Evolutionary conservation across 2,888 invertebrate species (phyloP), one percentile per base, ranked within the genome.

Genomic region (Pediacus dermestoides): DNA sequence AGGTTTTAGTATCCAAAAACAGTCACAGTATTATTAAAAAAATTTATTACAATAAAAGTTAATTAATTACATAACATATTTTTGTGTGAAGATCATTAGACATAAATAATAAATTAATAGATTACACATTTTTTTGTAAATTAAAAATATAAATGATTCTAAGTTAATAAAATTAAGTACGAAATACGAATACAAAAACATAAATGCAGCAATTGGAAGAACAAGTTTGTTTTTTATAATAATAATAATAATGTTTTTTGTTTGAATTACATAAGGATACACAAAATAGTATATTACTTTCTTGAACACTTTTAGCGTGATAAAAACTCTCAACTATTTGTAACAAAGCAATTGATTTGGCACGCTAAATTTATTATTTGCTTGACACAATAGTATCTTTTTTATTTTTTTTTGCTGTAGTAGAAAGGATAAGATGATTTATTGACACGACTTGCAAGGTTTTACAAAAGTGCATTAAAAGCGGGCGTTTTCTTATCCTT

Each of bases 301-400:
- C 28, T 10, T 37, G 28, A 27, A 13, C 21, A 26, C 23, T 16
- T 10, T 32, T 37, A 31, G 27, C 12, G 28, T 12, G 21, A 18
- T 44, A 30, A 42, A 44, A 32, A 42, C 37, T 31, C 16, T 43
- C 34, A 41, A 34, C 37, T 44, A 42, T 42, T 37, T 26, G 33
- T 30, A 34, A 41, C 31, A 23, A 44, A 46, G 46, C 46, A 44
- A 46, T 18, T 26, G 31, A 49, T 49, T 49, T 49, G 49, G 49
- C 49, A 49, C 49, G 46, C 46, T 44, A 42, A 44, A 30, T 43
- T 40, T 37, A 23, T 40, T 40, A 31, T 11, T 40, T 38, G 32
- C 37, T 50, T 53, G 51, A 53, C 52, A 53, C 51, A 50, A 42
- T 45, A 46, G 42, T 51, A 51, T 53, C 48, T 48, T 47, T 44